These are phyloP conservation scores for Smittia sp. DNA, from an alignment of 2,888 invertebrate genomes.

Conservation along the genomic window DNA sequence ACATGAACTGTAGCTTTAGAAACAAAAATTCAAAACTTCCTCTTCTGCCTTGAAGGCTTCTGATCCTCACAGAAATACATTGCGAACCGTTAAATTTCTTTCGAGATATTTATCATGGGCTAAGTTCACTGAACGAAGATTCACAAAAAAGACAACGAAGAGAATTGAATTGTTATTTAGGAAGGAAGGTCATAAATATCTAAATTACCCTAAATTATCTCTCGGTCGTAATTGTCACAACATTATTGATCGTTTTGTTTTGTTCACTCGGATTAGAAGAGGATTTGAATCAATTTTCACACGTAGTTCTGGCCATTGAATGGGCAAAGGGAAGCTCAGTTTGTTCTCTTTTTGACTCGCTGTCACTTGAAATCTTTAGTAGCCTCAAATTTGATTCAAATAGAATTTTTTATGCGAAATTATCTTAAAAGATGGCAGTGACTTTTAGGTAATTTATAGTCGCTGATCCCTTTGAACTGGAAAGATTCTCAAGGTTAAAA, in stretches of 20 bases:
- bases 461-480: not conserved
- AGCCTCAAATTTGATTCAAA: no score
- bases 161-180: not conserved
- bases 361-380: no score
- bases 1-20: no score
- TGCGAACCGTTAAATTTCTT: no score
- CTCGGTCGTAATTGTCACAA: not conserved
- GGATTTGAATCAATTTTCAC: not conserved
- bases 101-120: no score
- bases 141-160: not conserved
- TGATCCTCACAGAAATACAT: no score
- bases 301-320: no score
- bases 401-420: not conserved
- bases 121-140: no score
- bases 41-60: no score
- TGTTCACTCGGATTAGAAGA: not conserved
- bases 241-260: slow-evolving; percentile 6
- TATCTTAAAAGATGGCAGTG: not conserved
- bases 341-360: no score
- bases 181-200: not conserved
- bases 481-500: slow-evolving; percentile 4
- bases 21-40: no score
- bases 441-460: not conserved
- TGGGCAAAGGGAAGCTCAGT: no score
- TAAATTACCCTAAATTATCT: slow-evolving; percentile 8